Evolutionary conservation across 2,888 invertebrate species (phyloP).

Genomic region (Sturmia bella): DNA sequence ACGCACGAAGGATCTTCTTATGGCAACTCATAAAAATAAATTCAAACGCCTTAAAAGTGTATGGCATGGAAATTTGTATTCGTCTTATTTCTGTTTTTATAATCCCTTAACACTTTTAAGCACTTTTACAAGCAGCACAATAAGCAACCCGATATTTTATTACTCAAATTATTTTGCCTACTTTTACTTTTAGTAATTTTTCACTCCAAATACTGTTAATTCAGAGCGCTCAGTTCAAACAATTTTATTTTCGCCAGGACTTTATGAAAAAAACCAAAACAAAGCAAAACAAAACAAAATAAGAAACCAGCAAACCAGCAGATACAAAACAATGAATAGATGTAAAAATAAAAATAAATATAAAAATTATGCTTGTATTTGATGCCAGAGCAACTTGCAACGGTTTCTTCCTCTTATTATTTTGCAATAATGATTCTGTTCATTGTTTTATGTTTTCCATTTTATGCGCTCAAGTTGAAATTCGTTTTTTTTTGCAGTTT

Average conservation of each 20-base stretch:
- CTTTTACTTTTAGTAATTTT: slow-evolving; percentile 50
- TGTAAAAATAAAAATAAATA: slow-evolving; percentile 20
- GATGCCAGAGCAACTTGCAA: slow-evolving; percentile 46
- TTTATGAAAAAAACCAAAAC: neutral
- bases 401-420: slow-evolving; percentile 59
- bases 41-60: too few relatives aligned
- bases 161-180: slow-evolving; percentile 31
- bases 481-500: neutral
- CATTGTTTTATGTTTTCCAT: slow-evolving; percentile 50
- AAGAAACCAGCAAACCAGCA: too few relatives aligned
- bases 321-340: neutral
- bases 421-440: slow-evolving; percentile 63
- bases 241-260: slow-evolving; percentile 32
- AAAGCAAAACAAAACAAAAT: neutral
- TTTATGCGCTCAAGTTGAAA: slow-evolving; percentile 17
- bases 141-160: slow-evolving; percentile 14
- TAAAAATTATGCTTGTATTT: slow-evolving; percentile 37
- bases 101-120: slow-evolving; percentile 26
- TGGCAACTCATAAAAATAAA: neutral
- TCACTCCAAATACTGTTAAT: slow-evolving; percentile 63
- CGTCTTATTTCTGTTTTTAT: neutral
- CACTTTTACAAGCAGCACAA: slow-evolving; percentile 1
- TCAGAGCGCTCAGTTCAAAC: slow-evolving; percentile 30
- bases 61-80: slow-evolving; percentile 3
- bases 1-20: neutral